Percentiles rank a stretch among this genome's conserved stretches.
Conservation (phyloP, 2,888 invertebrate species). For the Noctua fimbriata region DNA sequence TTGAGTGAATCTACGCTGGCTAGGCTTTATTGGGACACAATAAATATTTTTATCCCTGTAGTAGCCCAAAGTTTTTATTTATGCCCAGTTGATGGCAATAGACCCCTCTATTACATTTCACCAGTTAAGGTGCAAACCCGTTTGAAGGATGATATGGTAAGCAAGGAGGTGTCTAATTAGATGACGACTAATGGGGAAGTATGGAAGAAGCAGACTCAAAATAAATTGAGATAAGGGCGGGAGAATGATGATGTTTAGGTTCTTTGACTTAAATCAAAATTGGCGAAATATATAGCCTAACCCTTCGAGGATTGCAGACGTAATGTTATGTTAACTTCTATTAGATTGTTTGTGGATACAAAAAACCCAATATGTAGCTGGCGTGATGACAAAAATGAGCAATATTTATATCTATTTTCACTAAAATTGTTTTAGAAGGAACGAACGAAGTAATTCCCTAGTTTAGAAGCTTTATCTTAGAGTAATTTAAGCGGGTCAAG, state of each 20-base stretch:
- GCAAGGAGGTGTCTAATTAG: too few species aligned
- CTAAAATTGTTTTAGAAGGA: not conserved
- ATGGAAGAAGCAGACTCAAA: too few species aligned
- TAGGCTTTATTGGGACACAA: not conserved
- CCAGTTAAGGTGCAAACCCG: not conserved
- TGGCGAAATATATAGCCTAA: not conserved
- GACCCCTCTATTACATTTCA: not conserved
- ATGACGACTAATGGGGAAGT: too few species aligned
- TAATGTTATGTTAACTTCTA: not conserved
- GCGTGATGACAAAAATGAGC: not conserved
- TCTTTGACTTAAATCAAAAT: not conserved
- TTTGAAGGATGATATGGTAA: too few species aligned
- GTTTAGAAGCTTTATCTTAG: conserved; percentile 10
- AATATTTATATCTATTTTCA: not conserved
- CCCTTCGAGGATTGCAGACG: not conserved
- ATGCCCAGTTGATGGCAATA: not conserved
- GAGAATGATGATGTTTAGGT: not conserved
- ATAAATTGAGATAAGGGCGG: too few species aligned
- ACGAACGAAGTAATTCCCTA: not conserved
- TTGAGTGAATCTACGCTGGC: not conserved
- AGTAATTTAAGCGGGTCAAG: conserved; percentile 22
- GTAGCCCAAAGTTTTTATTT: not conserved
- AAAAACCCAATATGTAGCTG: not conserved
- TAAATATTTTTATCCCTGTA: not conserved
- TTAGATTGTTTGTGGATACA: not conserved